Base-by-base conservation (phyloP, 2,888 invertebrate species). In the Ypsolopha sequella region DNA sequence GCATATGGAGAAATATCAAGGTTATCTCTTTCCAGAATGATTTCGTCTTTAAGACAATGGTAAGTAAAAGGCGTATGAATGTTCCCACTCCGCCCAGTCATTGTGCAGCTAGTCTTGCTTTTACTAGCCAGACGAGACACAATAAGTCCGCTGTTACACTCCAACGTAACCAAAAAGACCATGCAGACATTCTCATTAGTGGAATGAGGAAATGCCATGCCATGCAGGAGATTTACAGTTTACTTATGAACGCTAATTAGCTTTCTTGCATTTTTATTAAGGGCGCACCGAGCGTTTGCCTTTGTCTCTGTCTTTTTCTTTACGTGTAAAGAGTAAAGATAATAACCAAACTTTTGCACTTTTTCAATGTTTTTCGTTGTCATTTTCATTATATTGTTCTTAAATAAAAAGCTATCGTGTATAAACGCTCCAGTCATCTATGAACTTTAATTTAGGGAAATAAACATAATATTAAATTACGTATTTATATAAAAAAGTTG, bases 51-150 rank as follows among this genome's bases (percentile, higher is more conserved):
- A 41, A 53, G 70, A 76, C 72, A 76, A 76, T 75, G 68, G 70
- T 66, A 72, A 76, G 78, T 76, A 76, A 73, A 73, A 74, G 70
- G 73, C 62, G 64, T 67, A 65, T 68, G 62, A 63, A 66, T 68
- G 65, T 76, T 78, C 73, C 65, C 75, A 77, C 69, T 71, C 62
- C 61, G 63, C 60, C 61, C 60, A 60, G 55, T 64, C 58, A 73
- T 73, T 72, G 73, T 72, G 64, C 62, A 60, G 62, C 63, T 58
- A 65, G 55, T 58, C 60, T 68, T 64, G 75, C 75, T 77, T 76
- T 77, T 77, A 75, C 75, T 73, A 64, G 68, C 63, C 60, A 63
- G 59, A 58, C 58, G 58, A 64, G 61, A 63, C 63, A 69, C 64
- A 58, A 62, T 55, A 58, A 58, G 56, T 56, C 62, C 59, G 66